A percentile compares a stretch with the other conserved stretches of the same genome.
Conservation (phyloP, 2,888 invertebrate genomes). For the Pseudococcus jackbeardsleyi region DNA sequence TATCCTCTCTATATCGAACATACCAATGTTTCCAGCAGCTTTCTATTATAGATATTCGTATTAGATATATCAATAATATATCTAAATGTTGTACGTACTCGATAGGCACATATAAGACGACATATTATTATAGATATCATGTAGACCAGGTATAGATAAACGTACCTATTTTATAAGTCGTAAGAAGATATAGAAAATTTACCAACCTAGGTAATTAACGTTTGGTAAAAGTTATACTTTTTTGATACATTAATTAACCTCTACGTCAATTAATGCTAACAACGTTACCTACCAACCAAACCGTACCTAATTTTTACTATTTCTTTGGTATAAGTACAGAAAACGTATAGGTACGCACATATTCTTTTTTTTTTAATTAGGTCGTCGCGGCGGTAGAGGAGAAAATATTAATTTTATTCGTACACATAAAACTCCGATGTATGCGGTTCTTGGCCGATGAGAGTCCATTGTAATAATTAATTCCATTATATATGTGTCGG, state of each 20-base stretch:
- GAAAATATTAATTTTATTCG: conserved; percentile 57
- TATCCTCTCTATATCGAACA: neutral
- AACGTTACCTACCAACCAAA: conserved; percentile 45
- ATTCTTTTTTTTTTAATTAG: conserved; percentile 58
- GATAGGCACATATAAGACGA: neutral
- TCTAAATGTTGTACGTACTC: neutral
- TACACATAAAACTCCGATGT: conserved; percentile 46
- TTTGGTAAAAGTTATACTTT: conserved; percentile 50
- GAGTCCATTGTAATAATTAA: conserved; percentile 61
- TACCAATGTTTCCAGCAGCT: neutral
- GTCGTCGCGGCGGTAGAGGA: conserved; percentile 49
- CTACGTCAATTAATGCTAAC: conserved; percentile 57
- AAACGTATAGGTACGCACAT: neutral
- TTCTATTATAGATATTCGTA: neutral
- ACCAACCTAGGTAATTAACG: conserved; percentile 36
- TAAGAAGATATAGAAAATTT: conserved; percentile 19
- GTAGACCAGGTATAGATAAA: neutral
- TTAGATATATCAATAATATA: neutral
- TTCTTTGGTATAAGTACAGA: neutral
- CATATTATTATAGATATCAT: neutral
- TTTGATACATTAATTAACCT: conserved; percentile 61
- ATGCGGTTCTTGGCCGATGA: conserved; percentile 49
- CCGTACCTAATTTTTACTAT: conserved; percentile 60
- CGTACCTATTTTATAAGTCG: too few relatives aligned
- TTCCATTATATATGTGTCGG: conserved; percentile 59